Conservation (phyloP, 2,797 vertebrate species). For the Gila robusta region DNA sequence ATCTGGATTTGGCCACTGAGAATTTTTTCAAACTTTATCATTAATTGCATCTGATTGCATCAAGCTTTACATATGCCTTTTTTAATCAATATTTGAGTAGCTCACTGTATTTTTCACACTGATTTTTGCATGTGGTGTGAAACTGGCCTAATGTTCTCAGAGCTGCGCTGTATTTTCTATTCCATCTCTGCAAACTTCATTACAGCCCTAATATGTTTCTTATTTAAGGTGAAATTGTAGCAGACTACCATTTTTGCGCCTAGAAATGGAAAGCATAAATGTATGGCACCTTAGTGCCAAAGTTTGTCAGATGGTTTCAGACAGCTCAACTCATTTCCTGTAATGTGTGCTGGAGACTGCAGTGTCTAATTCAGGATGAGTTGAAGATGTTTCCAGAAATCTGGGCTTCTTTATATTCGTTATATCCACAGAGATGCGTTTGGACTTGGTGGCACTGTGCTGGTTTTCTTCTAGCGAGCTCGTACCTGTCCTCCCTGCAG, state of each 20-base stretch:
- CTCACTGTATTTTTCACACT: neutral
- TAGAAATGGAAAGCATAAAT: constrained; percentile 12
- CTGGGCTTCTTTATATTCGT: neutral
- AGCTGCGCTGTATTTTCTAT: neutral
- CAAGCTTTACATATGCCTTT: neutral
- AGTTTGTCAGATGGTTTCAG: constrained; percentile 21
- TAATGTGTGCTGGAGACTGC: neutral
- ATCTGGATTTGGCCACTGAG: neutral
- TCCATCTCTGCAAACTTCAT: neutral
- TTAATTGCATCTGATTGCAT: no score
- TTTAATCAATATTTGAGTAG: neutral
- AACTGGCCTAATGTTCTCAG: neutral
- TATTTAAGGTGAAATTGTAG: constrained; percentile 21
- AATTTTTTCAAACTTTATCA: neutral
- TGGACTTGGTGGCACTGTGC: constrained; percentile 63
- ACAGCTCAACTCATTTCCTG: constrained; percentile 6
- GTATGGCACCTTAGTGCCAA: neutral
- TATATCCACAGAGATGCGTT: constrained; percentile 40
- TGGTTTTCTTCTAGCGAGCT: constrained; percentile 65
- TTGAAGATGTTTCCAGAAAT: neutral
- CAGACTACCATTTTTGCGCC: neutral
- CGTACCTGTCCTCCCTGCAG: constrained; percentile 76
- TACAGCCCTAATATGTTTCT: constrained; percentile 13
- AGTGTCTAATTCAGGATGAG: constrained; percentile 15
- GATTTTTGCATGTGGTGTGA: neutral